A percentile compares a stretch with the other conserved stretches of the same genome.
Evolutionary conservation across 2,797 vertebrate genomes (phyloP).

Genomic region (Heterohyrax brucei): DNA sequence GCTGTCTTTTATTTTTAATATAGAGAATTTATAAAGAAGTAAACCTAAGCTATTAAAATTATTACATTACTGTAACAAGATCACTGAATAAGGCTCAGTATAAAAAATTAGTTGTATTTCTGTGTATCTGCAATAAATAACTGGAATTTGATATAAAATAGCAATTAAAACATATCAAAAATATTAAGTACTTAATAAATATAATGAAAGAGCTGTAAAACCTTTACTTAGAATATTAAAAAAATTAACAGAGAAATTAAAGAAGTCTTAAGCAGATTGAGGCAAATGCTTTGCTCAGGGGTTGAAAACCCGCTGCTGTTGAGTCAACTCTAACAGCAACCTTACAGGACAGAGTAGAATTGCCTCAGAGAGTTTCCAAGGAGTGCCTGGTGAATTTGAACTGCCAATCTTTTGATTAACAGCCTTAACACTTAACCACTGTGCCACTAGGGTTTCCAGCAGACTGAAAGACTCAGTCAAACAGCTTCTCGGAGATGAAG

Average conservation of each 20-base stretch:
- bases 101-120: slow-evolving; percentile 48
- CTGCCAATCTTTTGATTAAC: too few species aligned
- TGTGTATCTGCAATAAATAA: background rate
- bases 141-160: slow-evolving; percentile 49
- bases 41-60: slow-evolving; percentile 26
- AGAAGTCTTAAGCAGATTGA: slow-evolving; percentile 10
- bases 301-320: background rate
- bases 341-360: too few species aligned
- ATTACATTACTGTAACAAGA: background rate
- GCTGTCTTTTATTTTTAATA: background rate
- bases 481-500: background rate
- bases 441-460: too few species aligned
- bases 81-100: slow-evolving; percentile 19
- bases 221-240: background rate
- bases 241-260: background rate
- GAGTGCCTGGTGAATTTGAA: too few species aligned
- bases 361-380: too few species aligned
- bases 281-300: background rate
- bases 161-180: background rate
- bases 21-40: background rate
- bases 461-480: background rate
- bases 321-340: background rate
- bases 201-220: background rate
- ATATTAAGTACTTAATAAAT: background rate
- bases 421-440: too few species aligned